Evolutionary conservation across 2,888 invertebrate genomes (phyloP).

Genomic region (Ptychoptera contaminata): DNA sequence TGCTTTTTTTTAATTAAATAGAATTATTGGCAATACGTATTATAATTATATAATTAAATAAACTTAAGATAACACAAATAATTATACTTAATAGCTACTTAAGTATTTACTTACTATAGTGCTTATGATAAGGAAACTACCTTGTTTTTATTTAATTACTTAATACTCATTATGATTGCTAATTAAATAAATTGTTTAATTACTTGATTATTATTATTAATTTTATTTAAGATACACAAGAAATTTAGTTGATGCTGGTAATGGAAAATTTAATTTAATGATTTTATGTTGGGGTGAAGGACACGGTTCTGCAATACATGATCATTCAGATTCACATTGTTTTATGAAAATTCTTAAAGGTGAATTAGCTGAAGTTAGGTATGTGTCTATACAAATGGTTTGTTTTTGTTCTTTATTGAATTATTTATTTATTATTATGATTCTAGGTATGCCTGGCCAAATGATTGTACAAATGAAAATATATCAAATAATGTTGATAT

Average conservation of each 20-base stretch:
- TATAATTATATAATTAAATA: too few species aligned
- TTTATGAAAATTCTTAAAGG: conserved; percentile 92
- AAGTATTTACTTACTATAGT: too few species aligned
- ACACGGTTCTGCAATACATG: conserved; percentile 88
- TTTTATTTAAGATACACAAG: conserved; percentile 65
- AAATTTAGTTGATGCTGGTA: conserved; percentile 89
- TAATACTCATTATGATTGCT: too few species aligned
- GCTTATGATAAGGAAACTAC: too few species aligned
- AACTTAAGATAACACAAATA: too few species aligned
- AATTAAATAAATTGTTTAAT: too few species aligned
- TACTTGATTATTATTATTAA: background rate
- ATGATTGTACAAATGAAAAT: conserved; percentile 1
- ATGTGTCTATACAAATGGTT: conserved; percentile 7
- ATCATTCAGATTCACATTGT: conserved; percentile 92
- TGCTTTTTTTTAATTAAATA: too few species aligned
- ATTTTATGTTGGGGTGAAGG: conserved; percentile 97
- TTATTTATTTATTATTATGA: too few species aligned
- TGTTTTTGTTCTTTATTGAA: background rate
- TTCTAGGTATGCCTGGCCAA: conserved; percentile 2
- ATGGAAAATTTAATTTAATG: conserved; percentile 95
- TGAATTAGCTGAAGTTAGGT: conserved; percentile 58
- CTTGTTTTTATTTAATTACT: too few species aligned
- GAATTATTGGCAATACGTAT: too few species aligned
- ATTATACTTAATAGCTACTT: too few species aligned
- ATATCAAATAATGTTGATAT: conserved; percentile 10